These are phyloP conservation scores for Trematomus loennbergii DNA, from an alignment of 2,113 vertebrate species.

Conservation along the genomic window DNA sequence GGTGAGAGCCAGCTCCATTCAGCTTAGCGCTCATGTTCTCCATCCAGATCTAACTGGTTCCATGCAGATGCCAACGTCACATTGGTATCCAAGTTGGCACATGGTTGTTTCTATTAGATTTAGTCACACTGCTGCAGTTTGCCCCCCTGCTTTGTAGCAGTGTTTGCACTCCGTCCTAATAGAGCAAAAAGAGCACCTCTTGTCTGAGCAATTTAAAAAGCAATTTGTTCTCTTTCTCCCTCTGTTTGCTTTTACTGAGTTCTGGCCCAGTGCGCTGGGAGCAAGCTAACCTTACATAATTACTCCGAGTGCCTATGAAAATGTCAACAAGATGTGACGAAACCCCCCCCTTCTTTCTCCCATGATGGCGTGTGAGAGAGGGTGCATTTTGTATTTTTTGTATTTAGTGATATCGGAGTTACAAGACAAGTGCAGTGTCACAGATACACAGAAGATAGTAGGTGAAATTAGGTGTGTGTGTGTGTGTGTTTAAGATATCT, in stretches of 20 bases:
- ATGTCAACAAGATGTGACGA: slow-evolving; percentile 78
- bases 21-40: slow-evolving; percentile 19
- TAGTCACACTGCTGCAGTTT: slow-evolving; percentile 65
- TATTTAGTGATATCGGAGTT: no score
- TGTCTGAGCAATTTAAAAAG: slow-evolving; percentile 83
- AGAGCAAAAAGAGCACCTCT: slow-evolving; percentile 75
- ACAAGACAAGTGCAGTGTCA: no score
- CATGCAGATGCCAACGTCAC: slow-evolving; percentile 29
- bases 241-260: slow-evolving; percentile 80
- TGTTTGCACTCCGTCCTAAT: slow-evolving; percentile 82
- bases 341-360: slow-evolving; percentile 22
- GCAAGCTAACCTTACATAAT: slow-evolving; percentile 79
- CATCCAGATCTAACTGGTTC: slow-evolving; percentile 23
- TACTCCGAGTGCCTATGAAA: slow-evolving; percentile 76
- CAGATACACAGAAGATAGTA: no score
- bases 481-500: no score
- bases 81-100: slow-evolving; percentile 35
- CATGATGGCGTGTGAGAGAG: slow-evolving; percentile 35
- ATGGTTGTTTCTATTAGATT: slow-evolving; percentile 69
- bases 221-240: slow-evolving; percentile 81
- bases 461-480: no score
- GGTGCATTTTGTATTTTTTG: background rate
- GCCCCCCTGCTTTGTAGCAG: slow-evolving; percentile 51
- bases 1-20: slow-evolving; percentile 14
- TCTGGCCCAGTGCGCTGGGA: slow-evolving; percentile 75